A percentile compares a stretch with the other conserved stretches of the same genome.
Evolutionary conservation across 2,797 vertebrate genomes (phyloP).

Genomic region (Catostomus latipinnis): DNA sequence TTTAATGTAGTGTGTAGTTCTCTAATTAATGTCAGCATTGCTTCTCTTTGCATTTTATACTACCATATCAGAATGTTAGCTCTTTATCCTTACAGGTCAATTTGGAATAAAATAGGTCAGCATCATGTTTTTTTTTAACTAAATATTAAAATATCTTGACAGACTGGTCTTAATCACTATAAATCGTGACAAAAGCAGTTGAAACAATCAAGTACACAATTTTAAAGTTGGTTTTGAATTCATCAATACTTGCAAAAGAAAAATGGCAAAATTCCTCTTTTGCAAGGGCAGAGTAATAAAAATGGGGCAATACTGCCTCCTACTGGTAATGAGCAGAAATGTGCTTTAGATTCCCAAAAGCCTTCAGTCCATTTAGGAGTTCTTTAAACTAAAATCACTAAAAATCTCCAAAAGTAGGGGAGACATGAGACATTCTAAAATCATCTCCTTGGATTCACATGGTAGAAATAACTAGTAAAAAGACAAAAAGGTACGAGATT

Average conservation of each 20-base stretch:
- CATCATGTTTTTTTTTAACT: too few species aligned
- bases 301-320: slow-evolving; percentile 76
- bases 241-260: neutral
- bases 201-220: neutral
- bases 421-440: neutral
- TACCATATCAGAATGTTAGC: neutral
- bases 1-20: slow-evolving; percentile 7
- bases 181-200: neutral
- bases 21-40: neutral
- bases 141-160: too few species aligned
- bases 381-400: neutral
- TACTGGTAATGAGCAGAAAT: slow-evolving; percentile 58
- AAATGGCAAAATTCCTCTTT: neutral
- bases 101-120: neutral
- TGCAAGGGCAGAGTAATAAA: neutral
- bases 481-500: too few species aligned
- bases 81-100: neutral
- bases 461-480: too few species aligned
- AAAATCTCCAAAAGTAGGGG: neutral
- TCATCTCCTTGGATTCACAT: neutral
- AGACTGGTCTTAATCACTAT: neutral
- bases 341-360: neutral
- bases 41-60: neutral
- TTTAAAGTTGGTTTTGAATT: neutral
- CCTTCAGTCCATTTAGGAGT: neutral